Evolutionary conservation across 2,113 vertebrate genomes (phyloP).

Genomic region (Entomyzon cyanotis): DNA sequence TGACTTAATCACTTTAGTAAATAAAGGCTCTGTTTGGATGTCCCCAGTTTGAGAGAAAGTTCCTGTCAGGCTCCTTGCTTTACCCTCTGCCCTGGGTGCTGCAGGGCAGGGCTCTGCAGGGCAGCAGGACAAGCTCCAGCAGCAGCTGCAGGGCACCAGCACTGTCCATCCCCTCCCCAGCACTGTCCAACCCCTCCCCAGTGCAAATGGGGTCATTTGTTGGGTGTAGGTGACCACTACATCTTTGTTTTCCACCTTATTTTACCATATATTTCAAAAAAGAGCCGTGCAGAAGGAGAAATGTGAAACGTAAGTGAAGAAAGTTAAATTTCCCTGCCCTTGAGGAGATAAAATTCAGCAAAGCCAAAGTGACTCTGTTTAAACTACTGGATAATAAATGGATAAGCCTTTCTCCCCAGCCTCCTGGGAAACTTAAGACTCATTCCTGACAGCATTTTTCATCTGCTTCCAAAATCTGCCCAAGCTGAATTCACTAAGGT

Average conservation of each 20-base stretch:
- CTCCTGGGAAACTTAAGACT: background rate
- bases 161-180: background rate
- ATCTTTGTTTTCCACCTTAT: background rate
- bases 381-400: background rate
- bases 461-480: background rate
- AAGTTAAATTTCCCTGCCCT: background rate
- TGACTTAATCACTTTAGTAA: slow-evolving; percentile 33
- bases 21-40: slow-evolving; percentile 29
- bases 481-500: background rate
- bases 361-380: background rate
- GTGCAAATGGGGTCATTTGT: background rate
- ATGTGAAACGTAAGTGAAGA: background rate
- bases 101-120: background rate
- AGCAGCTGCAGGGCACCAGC: background rate
- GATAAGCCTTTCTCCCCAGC: background rate
- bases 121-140: background rate
- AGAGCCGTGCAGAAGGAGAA: background rate
- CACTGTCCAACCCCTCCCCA: background rate
- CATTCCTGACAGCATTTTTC: background rate
- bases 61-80: background rate
- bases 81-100: background rate
- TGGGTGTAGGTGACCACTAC: background rate
- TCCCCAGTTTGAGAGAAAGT: background rate
- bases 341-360: background rate
- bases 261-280: background rate